Percentiles rank a stretch among this genome's conserved stretches.
Conservation (phyloP, 2,113 vertebrate species). For the Thomomys bottae region DNA sequence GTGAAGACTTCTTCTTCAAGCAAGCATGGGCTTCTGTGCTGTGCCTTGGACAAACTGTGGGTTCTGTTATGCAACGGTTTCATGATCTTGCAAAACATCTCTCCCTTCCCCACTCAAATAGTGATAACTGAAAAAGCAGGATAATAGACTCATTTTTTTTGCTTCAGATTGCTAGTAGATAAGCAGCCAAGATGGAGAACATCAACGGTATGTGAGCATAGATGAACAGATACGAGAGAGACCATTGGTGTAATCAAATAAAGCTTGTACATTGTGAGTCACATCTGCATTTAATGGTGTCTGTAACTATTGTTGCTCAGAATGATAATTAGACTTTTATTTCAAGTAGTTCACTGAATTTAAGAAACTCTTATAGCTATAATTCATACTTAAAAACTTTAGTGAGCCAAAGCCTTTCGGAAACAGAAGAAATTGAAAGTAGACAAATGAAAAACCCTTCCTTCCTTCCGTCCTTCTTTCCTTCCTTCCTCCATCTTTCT, state of each 20-base stretch:
- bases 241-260: background rate
- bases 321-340: background rate
- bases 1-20: background rate
- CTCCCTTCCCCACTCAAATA: background rate
- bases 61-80: background rate
- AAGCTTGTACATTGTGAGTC: background rate
- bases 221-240: background rate
- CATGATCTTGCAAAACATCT: background rate
- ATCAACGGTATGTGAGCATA: too few species aligned
- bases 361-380: background rate
- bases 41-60: background rate
- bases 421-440: background rate
- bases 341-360: background rate
- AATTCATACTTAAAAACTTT: background rate
- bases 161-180: background rate
- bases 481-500: too few species aligned
- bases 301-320: background rate
- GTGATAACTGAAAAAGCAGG: background rate
- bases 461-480: background rate
- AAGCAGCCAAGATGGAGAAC: background rate
- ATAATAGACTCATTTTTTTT: background rate
- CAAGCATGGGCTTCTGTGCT: background rate
- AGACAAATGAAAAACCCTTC: background rate
- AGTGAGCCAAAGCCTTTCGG: constrained; percentile 2
- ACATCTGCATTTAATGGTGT: background rate